A percentile compares a stretch with the other conserved stretches of the same genome.
Conservation (phyloP, 2,113 vertebrate genomes). For the Delphinapterus leucas region DNA sequence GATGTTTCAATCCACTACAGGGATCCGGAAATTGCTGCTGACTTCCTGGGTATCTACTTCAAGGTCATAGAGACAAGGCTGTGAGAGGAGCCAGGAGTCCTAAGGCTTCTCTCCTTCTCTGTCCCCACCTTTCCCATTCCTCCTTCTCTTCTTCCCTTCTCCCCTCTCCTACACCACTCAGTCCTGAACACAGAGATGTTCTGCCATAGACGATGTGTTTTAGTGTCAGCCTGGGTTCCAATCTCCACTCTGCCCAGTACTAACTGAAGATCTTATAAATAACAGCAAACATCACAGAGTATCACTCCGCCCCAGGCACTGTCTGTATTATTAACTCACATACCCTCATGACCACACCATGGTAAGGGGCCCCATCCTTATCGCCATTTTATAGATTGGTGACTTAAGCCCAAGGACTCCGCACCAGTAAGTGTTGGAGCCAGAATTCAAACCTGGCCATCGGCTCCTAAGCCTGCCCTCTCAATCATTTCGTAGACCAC, state of each 20-base stretch:
- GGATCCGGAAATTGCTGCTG: not conserved
- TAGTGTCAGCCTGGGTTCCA: not conserved
- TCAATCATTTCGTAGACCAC: fast-evolving
- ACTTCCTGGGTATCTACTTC: not conserved
- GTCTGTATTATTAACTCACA: not conserved
- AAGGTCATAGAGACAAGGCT: not conserved
- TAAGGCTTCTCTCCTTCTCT: not conserved
- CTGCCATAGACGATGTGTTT: too few relatives aligned
- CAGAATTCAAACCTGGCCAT: not conserved
- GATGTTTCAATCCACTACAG: not conserved
- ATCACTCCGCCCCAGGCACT: too few relatives aligned
- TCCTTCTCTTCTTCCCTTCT: not conserved
- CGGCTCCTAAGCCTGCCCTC: not conserved
- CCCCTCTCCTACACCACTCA: not conserved
- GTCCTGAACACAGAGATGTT: not conserved
- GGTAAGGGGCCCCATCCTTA: not conserved
- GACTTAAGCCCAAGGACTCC: not conserved
- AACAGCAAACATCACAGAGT: not conserved
- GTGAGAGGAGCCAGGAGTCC: not conserved
- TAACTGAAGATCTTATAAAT: not conserved
- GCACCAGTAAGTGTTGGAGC: fast-evolving
- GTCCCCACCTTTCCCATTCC: fast-evolving
- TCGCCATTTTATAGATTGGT: not conserved
- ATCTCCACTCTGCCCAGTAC: not conserved
- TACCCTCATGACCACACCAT: too few relatives aligned